Conservation (phyloP, 2,113 vertebrate genomes). For the Corydoras maculifer region DNA sequence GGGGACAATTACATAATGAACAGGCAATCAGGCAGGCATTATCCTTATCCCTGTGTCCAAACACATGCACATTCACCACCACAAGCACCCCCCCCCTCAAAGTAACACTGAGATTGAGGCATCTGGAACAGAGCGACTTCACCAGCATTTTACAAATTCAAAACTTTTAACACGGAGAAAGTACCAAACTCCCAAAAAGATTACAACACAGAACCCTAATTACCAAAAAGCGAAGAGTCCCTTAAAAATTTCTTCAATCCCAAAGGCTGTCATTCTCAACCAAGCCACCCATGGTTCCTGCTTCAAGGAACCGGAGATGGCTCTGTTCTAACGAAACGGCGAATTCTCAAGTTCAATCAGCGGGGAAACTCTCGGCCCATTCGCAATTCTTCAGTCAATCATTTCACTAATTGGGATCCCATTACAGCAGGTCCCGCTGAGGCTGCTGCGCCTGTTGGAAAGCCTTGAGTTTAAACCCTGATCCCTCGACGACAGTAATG, state of each 20-base stretch:
- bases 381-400: constrained; percentile 49
- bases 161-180: background rate
- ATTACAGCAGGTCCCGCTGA: constrained; percentile 51
- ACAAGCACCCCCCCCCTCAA: too few species aligned
- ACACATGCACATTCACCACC: constrained; percentile 5
- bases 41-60: background rate
- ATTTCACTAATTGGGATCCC: constrained; percentile 58
- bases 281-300: background rate
- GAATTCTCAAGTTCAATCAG: constrained; percentile 52
- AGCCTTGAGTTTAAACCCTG: constrained; percentile 24
- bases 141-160: background rate
- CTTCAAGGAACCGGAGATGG: background rate
- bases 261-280: background rate
- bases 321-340: constrained; percentile 27
- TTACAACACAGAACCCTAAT: background rate
- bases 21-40: constrained; percentile 42
- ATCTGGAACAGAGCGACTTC: constrained; percentile 13
- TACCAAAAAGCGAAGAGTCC: background rate
- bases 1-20: constrained; percentile 50
- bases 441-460: constrained; percentile 35
- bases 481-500: constrained; percentile 19
- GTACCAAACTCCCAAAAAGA: background rate
- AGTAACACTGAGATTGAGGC: background rate
- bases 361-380: constrained; percentile 44
- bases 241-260: background rate